Conservation (phyloP, 2,113 vertebrate species). For the Aegotheles bennettii region DNA sequence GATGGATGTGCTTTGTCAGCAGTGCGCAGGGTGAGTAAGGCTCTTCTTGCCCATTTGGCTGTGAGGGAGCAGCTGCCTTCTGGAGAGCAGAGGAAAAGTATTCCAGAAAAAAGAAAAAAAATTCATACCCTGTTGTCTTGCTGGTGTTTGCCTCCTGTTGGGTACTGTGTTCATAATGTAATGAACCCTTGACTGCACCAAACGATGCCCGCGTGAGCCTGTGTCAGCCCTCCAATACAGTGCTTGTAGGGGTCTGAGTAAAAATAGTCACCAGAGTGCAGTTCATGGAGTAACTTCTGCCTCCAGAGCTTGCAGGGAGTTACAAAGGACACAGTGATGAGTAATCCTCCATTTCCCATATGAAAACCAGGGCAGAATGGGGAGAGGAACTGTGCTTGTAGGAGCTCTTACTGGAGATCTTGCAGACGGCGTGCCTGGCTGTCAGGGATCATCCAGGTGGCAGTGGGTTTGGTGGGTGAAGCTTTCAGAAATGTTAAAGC, state of each 20-base stretch:
- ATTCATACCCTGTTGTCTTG: background rate
- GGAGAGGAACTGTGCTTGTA: background rate
- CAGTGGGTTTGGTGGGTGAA: background rate
- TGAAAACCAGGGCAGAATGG: background rate
- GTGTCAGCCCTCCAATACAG: background rate
- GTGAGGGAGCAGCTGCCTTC: background rate
- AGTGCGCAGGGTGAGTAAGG: background rate
- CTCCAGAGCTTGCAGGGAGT: background rate
- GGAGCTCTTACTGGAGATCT: background rate
- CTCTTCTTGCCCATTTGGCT: background rate
- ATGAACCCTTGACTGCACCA: background rate
- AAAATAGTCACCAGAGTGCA: background rate
- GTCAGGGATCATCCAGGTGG: background rate
- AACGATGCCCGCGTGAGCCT: rapidly evolving
- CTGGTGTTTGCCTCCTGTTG: background rate
- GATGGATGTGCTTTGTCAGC: slow-evolving; percentile 22
- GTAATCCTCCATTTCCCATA: background rate
- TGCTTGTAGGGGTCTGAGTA: background rate
- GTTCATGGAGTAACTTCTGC: background rate
- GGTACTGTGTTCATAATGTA: background rate
- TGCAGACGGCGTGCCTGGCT: background rate
- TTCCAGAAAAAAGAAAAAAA: background rate
- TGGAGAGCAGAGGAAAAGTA: background rate
- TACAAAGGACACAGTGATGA: background rate
- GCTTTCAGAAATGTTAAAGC: background rate